Conservation (phyloP, 2,797 vertebrate genomes). For the Harpagifer antarcticus region DNA sequence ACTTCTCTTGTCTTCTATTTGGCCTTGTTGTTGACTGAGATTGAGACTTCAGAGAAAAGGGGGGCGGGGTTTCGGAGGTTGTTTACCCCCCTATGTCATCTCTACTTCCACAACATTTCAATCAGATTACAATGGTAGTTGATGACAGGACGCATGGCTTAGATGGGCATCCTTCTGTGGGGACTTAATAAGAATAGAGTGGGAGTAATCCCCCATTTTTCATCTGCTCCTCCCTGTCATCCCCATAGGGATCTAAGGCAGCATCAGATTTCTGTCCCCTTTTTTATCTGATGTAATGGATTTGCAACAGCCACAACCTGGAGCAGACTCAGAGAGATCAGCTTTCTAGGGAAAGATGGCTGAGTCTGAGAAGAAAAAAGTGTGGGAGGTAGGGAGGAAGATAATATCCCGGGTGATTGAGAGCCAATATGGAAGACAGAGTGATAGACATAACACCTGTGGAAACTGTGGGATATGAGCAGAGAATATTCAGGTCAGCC, state of each 20-base stretch:
- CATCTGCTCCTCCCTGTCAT: constrained; percentile 67
- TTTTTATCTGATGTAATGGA: constrained; percentile 83
- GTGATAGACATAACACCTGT: not conserved
- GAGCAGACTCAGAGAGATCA: constrained; percentile 63
- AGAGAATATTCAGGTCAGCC: constrained; percentile 18
- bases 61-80: constrained; percentile 19
- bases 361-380: constrained; percentile 34
- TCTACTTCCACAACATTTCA: constrained; percentile 52
- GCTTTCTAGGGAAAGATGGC: constrained; percentile 57
- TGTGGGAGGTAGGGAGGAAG: constrained; percentile 25
- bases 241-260: constrained; percentile 64
- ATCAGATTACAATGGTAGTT: constrained; percentile 72
- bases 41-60: constrained; percentile 14
- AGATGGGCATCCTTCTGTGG: constrained; percentile 59
- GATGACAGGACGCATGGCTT: constrained; percentile 71
- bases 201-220: constrained; percentile 72
- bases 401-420: constrained; percentile 6
- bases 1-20: constrained; percentile 28
- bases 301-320: constrained; percentile 81
- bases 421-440: constrained; percentile 4
- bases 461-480: constrained; percentile 14
- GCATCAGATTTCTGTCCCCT: constrained; percentile 70
- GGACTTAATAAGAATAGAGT: constrained; percentile 76
- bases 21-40: constrained; percentile 35
- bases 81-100: not conserved